Conservation (phyloP, 2,113 vertebrate species). For the Gallinago media region DNA sequence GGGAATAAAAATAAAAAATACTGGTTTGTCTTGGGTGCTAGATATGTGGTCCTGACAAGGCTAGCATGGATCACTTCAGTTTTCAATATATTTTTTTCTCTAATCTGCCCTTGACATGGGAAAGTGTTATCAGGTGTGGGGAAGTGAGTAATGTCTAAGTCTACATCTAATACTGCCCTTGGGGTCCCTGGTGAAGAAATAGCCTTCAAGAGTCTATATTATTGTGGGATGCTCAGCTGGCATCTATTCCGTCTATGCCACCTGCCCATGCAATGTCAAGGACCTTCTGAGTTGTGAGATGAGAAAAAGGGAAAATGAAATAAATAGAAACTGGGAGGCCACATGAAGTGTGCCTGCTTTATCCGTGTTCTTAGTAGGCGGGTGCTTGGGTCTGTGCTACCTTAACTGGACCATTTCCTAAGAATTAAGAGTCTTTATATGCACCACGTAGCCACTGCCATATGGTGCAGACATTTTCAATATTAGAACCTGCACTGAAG, state of each 20-base stretch:
- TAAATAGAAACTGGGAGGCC: background rate
- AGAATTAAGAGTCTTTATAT: background rate
- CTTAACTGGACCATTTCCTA: background rate
- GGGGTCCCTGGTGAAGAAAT: background rate
- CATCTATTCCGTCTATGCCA: background rate
- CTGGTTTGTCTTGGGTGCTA: background rate
- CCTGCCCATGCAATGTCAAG: background rate
- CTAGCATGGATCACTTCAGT: background rate
- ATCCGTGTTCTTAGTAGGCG: rapidly evolving
- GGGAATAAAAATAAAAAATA: background rate
- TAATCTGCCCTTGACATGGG: rapidly evolving
- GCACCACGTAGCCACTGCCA: background rate
- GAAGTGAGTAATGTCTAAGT: background rate
- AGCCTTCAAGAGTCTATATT: rapidly evolving
- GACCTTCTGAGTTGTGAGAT: background rate
- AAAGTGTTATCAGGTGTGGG: background rate
- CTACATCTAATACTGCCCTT: background rate
- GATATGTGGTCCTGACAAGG: background rate
- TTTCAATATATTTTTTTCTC: background rate
- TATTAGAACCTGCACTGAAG: background rate
- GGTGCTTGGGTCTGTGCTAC: background rate
- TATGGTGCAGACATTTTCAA: background rate
- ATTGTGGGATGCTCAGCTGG: background rate
- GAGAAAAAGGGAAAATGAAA: background rate
- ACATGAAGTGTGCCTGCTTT: background rate